Evolutionary conservation across 1,140 invertebrate genomes (phyloP).

Genomic region (Drosophila equinoxialis): DNA sequence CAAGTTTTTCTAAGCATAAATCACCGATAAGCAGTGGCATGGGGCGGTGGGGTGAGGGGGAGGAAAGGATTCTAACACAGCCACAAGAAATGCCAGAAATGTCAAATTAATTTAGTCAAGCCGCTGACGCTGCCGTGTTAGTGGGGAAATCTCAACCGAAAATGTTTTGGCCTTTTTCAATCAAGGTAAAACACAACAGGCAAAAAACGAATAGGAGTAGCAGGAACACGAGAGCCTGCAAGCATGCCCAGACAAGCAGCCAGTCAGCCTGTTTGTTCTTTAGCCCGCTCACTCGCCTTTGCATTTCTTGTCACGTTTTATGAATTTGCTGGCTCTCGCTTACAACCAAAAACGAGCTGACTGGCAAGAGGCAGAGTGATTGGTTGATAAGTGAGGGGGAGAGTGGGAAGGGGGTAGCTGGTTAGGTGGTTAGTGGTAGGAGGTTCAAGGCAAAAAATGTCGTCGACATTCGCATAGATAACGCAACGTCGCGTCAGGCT

Average conservation of each 20-base stretch:
- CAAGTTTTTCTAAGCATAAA: conserved; percentile 73
- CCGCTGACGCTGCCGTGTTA: conserved; percentile 46
- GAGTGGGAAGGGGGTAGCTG: background rate
- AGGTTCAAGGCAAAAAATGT: conserved; percentile 44
- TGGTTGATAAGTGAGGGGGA: background rate
- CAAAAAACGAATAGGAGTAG: conserved; percentile 14
- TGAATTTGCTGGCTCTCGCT: conserved; percentile 66
- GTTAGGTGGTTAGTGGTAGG: background rate
- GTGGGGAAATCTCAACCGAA: conserved; percentile 23
- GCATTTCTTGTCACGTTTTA: conserved; percentile 76
- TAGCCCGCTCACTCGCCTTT: conserved; percentile 29
- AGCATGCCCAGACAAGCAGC: background rate
- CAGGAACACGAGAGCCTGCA: background rate
- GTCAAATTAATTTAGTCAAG: conserved; percentile 76
- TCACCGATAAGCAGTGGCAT: conserved; percentile 48
- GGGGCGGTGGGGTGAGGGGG: background rate
- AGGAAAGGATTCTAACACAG: conserved; percentile 34
- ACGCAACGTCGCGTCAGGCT: conserved; percentile 41
- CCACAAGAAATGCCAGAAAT: conserved; percentile 75
- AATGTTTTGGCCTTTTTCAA: conserved; percentile 69
- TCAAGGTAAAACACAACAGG: conserved; percentile 54
- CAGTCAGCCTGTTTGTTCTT: conserved; percentile 4
- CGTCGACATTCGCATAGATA: conserved; percentile 62
- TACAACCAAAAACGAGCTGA: conserved; percentile 53
- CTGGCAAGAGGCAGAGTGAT: conserved; percentile 32